phyloP scores from a whole-genome alignment of 53 echinoderm and acorn worm species.

The Actinopyga echinites region DNA sequence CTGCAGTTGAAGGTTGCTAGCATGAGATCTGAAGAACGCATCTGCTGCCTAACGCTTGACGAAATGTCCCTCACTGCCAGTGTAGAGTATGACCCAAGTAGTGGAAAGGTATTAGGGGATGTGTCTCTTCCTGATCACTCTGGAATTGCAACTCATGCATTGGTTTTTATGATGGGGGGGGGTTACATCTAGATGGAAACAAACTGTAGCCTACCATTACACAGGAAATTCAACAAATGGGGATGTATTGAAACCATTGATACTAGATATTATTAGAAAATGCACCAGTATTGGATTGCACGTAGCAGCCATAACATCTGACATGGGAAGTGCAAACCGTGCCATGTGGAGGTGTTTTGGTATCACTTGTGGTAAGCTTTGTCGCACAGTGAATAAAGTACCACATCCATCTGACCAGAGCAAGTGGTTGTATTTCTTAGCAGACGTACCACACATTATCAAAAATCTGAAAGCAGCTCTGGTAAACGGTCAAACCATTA shows the following conservation, averaged over 20 bases:
- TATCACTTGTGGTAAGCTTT: constrained; percentile 37
- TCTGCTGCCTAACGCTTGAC: constrained; percentile 69
- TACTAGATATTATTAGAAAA: constrained; percentile 56
- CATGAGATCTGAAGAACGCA: constrained; percentile 50
- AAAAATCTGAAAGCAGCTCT: constrained; percentile 67
- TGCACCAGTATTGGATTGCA: constrained; percentile 56
- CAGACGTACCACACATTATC: constrained; percentile 63
- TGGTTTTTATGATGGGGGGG: constrained; percentile 70
- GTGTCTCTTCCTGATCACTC: constrained; percentile 59
- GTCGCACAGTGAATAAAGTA: constrained; percentile 50
- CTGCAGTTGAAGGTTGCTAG: constrained; percentile 61
- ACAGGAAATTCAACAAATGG: constrained; percentile 69
- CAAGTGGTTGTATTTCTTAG: constrained; percentile 57
- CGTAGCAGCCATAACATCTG: constrained; percentile 61
- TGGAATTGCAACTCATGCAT: constrained; percentile 64
- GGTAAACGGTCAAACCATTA: constrained; percentile 46
- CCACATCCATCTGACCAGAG: constrained; percentile 46
- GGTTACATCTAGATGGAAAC: constrained; percentile 66
- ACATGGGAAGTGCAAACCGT: constrained; percentile 70
- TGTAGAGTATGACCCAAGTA: constrained; percentile 62
- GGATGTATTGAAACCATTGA: constrained; percentile 46
- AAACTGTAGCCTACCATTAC: constrained; percentile 69
- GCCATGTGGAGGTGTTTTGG: constrained; percentile 67
- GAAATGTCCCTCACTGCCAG: constrained; percentile 68
- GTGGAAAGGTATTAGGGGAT: constrained; percentile 53